Percentiles rank a stretch among this genome's conserved stretches.
These are phyloP conservation scores for Xiphias gladius DNA, from an alignment of 2,113 vertebrate genomes.

Conservation along the genomic window DNA sequence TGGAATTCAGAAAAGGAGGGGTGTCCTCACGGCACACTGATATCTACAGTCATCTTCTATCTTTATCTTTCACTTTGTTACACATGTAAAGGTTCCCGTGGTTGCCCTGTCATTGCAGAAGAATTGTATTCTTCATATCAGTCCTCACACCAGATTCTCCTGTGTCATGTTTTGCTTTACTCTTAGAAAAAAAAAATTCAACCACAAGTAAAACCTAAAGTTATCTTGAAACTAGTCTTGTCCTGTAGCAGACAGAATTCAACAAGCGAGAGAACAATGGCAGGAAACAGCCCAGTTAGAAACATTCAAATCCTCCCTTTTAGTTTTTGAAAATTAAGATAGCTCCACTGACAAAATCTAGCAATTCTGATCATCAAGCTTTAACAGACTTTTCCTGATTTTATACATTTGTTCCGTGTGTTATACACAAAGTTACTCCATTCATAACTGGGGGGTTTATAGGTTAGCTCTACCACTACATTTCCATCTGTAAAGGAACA, in stretches of 20 bases:
- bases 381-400: slow-evolving; percentile 34
- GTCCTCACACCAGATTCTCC: background rate
- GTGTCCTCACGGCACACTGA: slow-evolving; percentile 19
- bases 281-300: slow-evolving; percentile 34
- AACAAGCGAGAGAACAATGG: slow-evolving; percentile 3
- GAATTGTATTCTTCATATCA: background rate
- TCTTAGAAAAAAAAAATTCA: background rate
- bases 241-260: slow-evolving; percentile 9
- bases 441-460: slow-evolving; percentile 49
- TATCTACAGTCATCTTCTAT: slow-evolving; percentile 56
- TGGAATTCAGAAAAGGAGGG: too few relatives aligned
- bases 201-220: slow-evolving; percentile 28
- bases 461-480: slow-evolving; percentile 41
- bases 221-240: slow-evolving; percentile 1
- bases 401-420: background rate
- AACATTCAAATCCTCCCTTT: slow-evolving; percentile 47
- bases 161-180: background rate
- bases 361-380: slow-evolving; percentile 15
- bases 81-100: slow-evolving; percentile 20
- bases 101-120: background rate
- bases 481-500: slow-evolving; percentile 58
- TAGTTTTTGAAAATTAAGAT: slow-evolving; percentile 32
- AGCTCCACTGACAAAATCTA: slow-evolving; percentile 12
- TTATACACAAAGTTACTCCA: slow-evolving; percentile 44
- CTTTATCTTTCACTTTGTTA: slow-evolving; percentile 34